Evolutionary conservation across 2,113 vertebrate genomes (phyloP), one percentile per base, ranked within the genome.

Genomic region (Saguinus imperator): DNA sequence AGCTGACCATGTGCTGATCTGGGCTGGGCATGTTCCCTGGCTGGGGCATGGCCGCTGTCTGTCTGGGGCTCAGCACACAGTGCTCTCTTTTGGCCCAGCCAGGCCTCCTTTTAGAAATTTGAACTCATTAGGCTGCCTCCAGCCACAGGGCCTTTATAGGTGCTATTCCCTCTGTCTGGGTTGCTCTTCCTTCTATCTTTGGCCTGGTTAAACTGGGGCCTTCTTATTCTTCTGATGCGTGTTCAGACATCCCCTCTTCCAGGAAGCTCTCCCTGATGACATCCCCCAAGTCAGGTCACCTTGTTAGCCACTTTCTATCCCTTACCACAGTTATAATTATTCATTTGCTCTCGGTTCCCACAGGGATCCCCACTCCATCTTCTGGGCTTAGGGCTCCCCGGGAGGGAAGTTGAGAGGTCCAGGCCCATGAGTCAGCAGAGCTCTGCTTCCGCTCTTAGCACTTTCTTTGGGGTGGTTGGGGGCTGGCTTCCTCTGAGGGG

Each of bases 381-480:
- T 73, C 29, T 43, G 94, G 57, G 76, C 68, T 50, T 8, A 77
- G 80, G 82, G 75, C 14, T 80, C 25, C 35, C 73, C 52, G 2
- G 7, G 64, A 45, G 43, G 96, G 92, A 96, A 96, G 96, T 81
- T 32, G 93, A 93, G 86, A 75, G 88, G 87, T 55, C 55, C 37
- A 17, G 90, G 87, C 61, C 37, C 2, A 0, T 86, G 94, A 94
- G 57, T 98, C 90, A 96, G 90, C 95, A 66, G 61, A 70, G 70
- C 40, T 61, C 43, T 48, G 81, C 85, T 93, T 97, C 94, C 90
- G 35, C 55, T 92, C 83, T 52, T 61, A 73, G 52, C 75, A 90
- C 92, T 96, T 95, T 95, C 89, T 89, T 95, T 70, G 57, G 58
- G 43, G 81, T 50, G 32, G 43, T 2, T 79, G 76, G 72, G 66